phyloP scores from a whole-genome alignment of 2,113 vertebrate genomes.

The Benitochromis conjunctus region DNA sequence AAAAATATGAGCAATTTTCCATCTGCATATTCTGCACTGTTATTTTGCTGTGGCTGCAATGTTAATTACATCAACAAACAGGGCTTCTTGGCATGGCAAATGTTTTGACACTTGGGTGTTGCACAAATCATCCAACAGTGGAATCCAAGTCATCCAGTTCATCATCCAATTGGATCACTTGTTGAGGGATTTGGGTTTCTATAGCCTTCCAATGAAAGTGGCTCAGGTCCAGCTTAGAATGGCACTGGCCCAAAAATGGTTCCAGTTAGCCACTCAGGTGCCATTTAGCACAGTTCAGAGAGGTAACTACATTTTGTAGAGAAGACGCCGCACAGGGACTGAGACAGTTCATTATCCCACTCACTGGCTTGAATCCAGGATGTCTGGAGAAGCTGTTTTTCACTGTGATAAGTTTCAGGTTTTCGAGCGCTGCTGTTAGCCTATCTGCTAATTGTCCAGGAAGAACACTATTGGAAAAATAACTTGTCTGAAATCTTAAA shows the following conservation, averaged over 20 bases:
- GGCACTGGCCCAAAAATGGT: not conserved
- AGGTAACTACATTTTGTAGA: not conserved
- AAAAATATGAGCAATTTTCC: not conserved
- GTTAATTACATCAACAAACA: not conserved
- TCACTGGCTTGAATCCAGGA: not conserved
- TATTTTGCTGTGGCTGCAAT: not conserved
- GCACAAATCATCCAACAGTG: not conserved
- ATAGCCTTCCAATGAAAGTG: not conserved
- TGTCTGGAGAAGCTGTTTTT: slow-evolving; percentile 1
- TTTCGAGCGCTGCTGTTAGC: not conserved
- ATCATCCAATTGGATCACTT: slow-evolving; percentile 9
- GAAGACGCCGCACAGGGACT: not conserved
- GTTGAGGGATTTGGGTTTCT: not conserved
- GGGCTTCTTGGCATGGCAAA: not conserved
- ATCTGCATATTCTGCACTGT: not conserved
- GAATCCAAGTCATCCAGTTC: not conserved
- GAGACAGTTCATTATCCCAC: slow-evolving; percentile 7
- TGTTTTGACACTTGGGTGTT: slow-evolving; percentile 15
- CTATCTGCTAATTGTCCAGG: slow-evolving; percentile 35
- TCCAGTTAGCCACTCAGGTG: slow-evolving; percentile 1
- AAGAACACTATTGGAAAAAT: slow-evolving; percentile 8
- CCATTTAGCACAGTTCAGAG: not conserved
- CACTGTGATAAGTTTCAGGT: not conserved
- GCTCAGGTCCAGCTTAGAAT: not conserved
- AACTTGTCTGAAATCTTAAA: slow-evolving; percentile 27